These are phyloP conservation scores for Sitophilus oryzae DNA, from an alignment of 1,140 invertebrate genomes.

Conservation along the genomic window DNA sequence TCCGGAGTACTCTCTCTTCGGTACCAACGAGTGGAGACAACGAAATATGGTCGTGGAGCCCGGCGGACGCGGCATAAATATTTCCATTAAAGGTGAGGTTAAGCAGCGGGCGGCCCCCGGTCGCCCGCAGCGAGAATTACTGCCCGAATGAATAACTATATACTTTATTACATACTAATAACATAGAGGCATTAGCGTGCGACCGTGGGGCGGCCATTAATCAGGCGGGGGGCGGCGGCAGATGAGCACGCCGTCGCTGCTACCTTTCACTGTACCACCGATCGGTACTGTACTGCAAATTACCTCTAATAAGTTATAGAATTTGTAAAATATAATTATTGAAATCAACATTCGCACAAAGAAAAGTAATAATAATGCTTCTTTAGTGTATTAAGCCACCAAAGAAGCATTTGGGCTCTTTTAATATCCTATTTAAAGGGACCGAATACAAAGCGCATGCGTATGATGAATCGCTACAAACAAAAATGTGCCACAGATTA, in stretches of 20 bases:
- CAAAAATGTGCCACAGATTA: no score
- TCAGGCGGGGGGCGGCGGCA: constrained; percentile 32
- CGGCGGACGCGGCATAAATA: constrained; percentile 40
- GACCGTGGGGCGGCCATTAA: constrained; percentile 35
- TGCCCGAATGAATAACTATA: constrained; percentile 46
- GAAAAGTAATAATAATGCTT: no score
- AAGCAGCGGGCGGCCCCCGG: constrained; percentile 39
- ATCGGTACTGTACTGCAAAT: no score
- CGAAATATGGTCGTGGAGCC: constrained; percentile 24
- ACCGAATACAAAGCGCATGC: no score
- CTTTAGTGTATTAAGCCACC: no score
- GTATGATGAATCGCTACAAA: no score
- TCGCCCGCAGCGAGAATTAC: constrained; percentile 43
- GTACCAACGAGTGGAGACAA: constrained; percentile 19
- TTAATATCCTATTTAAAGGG: no score
- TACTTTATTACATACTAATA: constrained; percentile 48
- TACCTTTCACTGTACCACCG: constrained; percentile 38
- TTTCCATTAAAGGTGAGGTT: constrained; percentile 46
- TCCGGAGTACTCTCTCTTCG: constrained; percentile 22
- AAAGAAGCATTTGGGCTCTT: no score
- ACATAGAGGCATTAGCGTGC: constrained; percentile 43
- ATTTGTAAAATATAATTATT: no score
- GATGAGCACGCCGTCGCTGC: constrained; percentile 27
- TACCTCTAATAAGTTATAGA: no score
- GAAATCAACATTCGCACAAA: no score